phyloP scores from a whole-genome alignment of 2,888 invertebrate species.

The Tipula unca region DNA sequence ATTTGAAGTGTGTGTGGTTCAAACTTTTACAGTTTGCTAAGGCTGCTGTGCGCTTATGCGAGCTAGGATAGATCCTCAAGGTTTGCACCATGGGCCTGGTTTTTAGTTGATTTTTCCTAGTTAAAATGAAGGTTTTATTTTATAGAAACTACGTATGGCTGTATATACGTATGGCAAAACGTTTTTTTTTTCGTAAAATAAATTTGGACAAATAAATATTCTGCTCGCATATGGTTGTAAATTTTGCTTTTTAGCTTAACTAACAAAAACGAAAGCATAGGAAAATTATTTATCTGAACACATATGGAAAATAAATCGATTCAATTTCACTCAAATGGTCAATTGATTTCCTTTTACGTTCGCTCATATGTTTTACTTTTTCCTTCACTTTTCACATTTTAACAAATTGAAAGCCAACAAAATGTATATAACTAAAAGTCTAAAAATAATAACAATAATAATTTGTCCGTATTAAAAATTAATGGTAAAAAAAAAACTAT shows the following conservation, averaged over 20 bases:
- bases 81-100: too few relatives aligned
- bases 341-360: not conserved
- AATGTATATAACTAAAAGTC: not conserved
- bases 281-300: not conserved
- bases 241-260: not conserved
- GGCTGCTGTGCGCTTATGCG: too few relatives aligned
- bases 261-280: not conserved
- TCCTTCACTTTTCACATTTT: not conserved
- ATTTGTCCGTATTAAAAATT: not conserved
- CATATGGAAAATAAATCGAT: not conserved
- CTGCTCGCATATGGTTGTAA: not conserved
- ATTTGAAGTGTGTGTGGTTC: too few relatives aligned
- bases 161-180: not conserved
- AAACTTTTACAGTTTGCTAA: too few relatives aligned
- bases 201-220: not conserved
- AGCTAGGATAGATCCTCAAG: too few relatives aligned
- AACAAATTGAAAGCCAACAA: not conserved
- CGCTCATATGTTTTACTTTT: not conserved
- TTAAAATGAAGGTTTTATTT: too few relatives aligned
- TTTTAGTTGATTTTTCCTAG: too few relatives aligned
- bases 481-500: not conserved
- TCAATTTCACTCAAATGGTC: not conserved
- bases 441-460: not conserved
- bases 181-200: not conserved
- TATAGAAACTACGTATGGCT: too few relatives aligned